These are phyloP conservation scores for Goniozus legneri DNA, from an alignment of 1,140 invertebrate species.

Conservation along the genomic window DNA sequence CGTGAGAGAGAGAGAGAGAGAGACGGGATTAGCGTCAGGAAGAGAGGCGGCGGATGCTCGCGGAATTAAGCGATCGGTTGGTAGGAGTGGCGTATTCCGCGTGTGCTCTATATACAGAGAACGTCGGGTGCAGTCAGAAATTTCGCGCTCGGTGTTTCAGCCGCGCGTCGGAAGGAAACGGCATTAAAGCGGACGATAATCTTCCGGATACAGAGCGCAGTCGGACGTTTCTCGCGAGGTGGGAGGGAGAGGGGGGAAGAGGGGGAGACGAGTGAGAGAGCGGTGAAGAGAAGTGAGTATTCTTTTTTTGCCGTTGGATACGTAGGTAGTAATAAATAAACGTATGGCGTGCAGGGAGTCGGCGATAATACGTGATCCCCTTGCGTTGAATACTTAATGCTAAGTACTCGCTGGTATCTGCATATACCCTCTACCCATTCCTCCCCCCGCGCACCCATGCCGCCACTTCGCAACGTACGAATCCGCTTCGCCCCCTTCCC, in stretches of 20 bases:
- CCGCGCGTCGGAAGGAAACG: conserved; percentile 15
- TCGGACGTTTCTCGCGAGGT: too few relatives aligned
- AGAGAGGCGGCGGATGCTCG: neutral
- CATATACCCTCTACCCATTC: conserved; percentile 23
- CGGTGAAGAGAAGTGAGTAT: conserved; percentile 10
- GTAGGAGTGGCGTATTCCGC: neutral
- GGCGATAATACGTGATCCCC: conserved; percentile 54
- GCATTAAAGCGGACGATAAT: conserved; percentile 21
- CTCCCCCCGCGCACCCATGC: conserved; percentile 10
- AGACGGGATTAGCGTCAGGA: neutral
- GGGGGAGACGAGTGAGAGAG: neutral
- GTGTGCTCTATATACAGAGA: too few relatives aligned
- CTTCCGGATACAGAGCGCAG: conserved; percentile 18
- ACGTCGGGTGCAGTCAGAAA: neutral
- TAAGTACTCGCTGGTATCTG: conserved; percentile 50
- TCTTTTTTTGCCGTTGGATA: conserved; percentile 29
- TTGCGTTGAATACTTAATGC: conserved; percentile 55
- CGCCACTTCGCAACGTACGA: neutral
- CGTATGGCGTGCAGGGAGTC: conserved; percentile 37
- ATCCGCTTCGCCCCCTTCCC: conserved; percentile 24
- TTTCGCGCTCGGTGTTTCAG: conserved; percentile 9
- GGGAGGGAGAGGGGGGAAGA: neutral
- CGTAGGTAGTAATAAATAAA: conserved; percentile 47
- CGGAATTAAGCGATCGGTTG: neutral
- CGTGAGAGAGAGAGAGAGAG: neutral